Base-by-base conservation (phyloP, 2,797 vertebrate genomes). In the Columba guinea region DNA sequence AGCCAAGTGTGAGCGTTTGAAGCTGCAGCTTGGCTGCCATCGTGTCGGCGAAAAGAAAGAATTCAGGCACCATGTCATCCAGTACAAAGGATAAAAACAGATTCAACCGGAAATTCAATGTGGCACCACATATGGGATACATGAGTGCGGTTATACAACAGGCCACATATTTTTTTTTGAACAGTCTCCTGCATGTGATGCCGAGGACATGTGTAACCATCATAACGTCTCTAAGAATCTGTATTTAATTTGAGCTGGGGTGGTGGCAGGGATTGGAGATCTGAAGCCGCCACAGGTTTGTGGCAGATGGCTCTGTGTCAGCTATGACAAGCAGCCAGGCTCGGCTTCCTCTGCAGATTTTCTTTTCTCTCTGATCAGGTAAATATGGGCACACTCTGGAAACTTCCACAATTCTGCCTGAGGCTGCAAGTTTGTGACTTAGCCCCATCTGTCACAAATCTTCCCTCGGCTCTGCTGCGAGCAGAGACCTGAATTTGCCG, bases 241-340 rank as follows among this genome's bases (percentile, higher is more conserved):
- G 98, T 97, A 98, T 98, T 98, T 99, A 98, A 99, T 99, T 99
- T 99, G 97, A 98, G 97, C 97, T 96, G 94, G 97, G 98, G 97
- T 97, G 97, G 98, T 97, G 98, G 98, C 98, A 97, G 98, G 97
- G 95, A 98, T 97, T 97, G 97, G 97, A 98, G 97, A 97, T 98
- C 98, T 98, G 98, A 98, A 98, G 98, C 98, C 97, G 98, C 98
- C 99, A 99, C 99, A 99, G 98, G 99, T 99, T 99, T 99, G 98
- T 98, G 98, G 99, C 99, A 99, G 99, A 99, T 99, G 99, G 99
- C 98, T 98, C 98, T 97, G 98, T 98, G 99, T 99, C 99, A 98
- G 98, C 98, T 98, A 98, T 99, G 99, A 99, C 98, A 99, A 98
- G 98, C 98, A 98, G 98, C 98, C 99, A 98, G 98, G 98, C 98